phyloP scores from a whole-genome alignment of 2,888 invertebrate species.

The Leptarthrus brevirostris region DNA sequence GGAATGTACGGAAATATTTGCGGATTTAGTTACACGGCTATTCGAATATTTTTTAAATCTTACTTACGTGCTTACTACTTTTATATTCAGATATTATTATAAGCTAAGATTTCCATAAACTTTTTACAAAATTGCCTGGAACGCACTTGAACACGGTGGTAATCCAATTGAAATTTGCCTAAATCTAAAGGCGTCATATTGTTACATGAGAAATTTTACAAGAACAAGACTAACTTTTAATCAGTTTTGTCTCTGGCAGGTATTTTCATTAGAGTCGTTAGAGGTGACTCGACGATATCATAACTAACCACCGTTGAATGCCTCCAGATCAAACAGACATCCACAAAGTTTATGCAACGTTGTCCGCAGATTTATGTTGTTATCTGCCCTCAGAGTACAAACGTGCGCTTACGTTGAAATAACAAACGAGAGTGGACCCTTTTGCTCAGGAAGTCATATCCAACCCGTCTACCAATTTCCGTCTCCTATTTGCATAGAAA shows the following conservation, averaged over 20 bases:
- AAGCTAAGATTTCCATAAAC: too few species aligned
- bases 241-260: slow-evolving; percentile 10
- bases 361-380: slow-evolving; percentile 27
- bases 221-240: slow-evolving; percentile 33
- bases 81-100: too few species aligned
- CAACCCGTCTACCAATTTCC: slow-evolving; percentile 8
- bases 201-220: not conserved
- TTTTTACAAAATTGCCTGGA: too few species aligned
- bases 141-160: too few species aligned
- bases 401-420: slow-evolving; percentile 29
- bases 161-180: not conserved
- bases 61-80: too few species aligned
- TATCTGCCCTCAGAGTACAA: slow-evolving; percentile 8
- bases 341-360: slow-evolving; percentile 2
- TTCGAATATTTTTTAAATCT: too few species aligned
- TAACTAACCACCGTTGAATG: not conserved
- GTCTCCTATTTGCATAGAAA: slow-evolving; percentile 46
- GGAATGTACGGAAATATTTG: too few species aligned
- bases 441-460: not conserved
- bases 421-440: slow-evolving; percentile 25
- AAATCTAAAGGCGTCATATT: not conserved
- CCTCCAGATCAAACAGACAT: slow-evolving; percentile 14
- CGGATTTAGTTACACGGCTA: too few species aligned
- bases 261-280: slow-evolving; percentile 6
- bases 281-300: slow-evolving; percentile 15